Base-by-base conservation (phyloP, 2,797 vertebrate species). In the Falco rusticolus region DNA sequence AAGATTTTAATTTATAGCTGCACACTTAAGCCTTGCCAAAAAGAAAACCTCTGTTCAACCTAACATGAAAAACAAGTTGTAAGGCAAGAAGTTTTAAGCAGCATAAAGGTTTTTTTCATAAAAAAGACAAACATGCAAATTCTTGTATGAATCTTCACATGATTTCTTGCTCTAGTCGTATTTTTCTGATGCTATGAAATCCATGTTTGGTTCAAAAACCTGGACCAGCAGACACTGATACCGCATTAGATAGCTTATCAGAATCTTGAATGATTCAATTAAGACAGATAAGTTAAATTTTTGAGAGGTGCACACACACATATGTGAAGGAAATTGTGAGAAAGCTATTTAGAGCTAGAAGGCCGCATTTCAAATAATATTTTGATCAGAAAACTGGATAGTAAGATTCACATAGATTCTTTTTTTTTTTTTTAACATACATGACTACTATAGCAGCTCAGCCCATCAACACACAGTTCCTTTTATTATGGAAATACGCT, bases 401-500 rank as follows among this genome's bases (percentile, higher is more conserved):
- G 31, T 39, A 59, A 80, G 54, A 89, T 76, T 25, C 60, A 91
- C 84, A 94, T 0, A 29, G 16, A 89, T n/a, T 53, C 39, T 26
- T 39, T 53, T 10, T 64, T 39, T 29, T 75, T 84, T 87, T 81
- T 93, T 29, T 11, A 75, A 53, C 76, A 95, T 84, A 50, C 26
- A 71, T 81, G 47, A 92, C 63, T 53, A 51, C 51, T 66, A 79
- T 70, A 77, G 84, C 92, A 92, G 91, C 91, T 87, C 91, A 90
- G 75, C 82, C 87, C 93, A 88, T 95, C 93, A 91, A 92, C 87
- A 85, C 20, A 5, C 47, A 75, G 65, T 66, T 95, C 79, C 94
- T 95, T 94, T 83, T 91, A 95, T 96, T 96, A 95, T 88, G 96
- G 97, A 97, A 97, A 97, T 89, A 95, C 3, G 87, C 96, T 97